Evolutionary conservation across 2,113 vertebrate genomes (phyloP), one percentile per base, ranked within the genome.

Genomic region (Barbus barbus): DNA sequence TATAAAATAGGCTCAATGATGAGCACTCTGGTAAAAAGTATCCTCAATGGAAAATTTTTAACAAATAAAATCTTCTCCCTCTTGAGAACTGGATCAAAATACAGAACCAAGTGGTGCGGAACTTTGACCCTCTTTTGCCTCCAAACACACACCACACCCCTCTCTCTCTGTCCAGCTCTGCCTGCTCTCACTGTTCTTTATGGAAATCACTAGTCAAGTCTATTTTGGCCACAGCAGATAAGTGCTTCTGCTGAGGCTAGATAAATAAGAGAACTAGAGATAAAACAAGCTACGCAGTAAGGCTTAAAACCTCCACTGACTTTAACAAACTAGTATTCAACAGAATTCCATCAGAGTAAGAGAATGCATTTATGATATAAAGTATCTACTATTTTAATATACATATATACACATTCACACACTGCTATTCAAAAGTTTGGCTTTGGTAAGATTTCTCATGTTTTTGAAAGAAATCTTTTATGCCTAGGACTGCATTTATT

Each of bases 1-100:
- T 90, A 89, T 85, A 92, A n/a, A 92, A 93, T 91, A 91, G 86
- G 5, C 83, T 53, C 61, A 65, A 74, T 83, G 83, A 83, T 65
- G 74, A 38, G 86, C 83, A 6, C 56, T 1, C 28, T 26, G 71
- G 53, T 14, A 48, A 18, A 77, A 18, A 72, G 83, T 38, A 83
- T 58, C 38, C 69, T 31, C 5, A 8, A 22, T 24, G 20, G 18
- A 8, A 77, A 41, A 79, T 44, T 38, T 3, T n/a, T 26, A 9
- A 78, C 22, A 61, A 78, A 41, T 78, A 14, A 44, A 24, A 79
- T 3, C 7, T 41, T 44, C 36, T 26, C n/a, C 53, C 77, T 26
- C 33, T 44, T 60, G 77, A 84, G 89, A 86, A 51, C 26, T 60
- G 41, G 26, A 75, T 31, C 14, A 51, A 63, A 79, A 63, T 24